Evolutionary conservation across 2,888 invertebrate species (phyloP).

Genomic region (Tiliacea citrago): DNA sequence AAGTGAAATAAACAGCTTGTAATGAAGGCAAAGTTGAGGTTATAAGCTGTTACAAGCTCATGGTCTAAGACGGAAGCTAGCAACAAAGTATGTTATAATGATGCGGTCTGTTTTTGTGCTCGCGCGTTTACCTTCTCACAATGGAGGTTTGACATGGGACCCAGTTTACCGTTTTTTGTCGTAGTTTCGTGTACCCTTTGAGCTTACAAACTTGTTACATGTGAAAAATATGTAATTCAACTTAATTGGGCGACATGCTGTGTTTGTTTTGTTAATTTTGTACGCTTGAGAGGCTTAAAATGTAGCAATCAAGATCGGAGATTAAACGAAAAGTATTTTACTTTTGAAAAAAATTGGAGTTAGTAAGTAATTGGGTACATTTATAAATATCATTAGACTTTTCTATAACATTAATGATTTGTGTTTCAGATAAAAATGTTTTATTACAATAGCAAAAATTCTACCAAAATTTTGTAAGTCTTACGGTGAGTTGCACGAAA

Average conservation of each 20-base stretch:
- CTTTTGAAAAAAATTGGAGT: constrained; percentile 14
- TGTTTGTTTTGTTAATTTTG: constrained; percentile 63
- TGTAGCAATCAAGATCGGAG: constrained; percentile 59
- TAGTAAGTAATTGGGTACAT: constrained; percentile 49
- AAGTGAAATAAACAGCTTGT: constrained; percentile 64
- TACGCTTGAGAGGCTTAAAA: constrained; percentile 55
- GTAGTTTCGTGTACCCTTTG: constrained; percentile 55
- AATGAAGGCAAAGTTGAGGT: constrained; percentile 59
- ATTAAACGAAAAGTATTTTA: constrained; percentile 31
- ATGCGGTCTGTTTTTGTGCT: constrained; percentile 64
- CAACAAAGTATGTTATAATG: constrained; percentile 65
- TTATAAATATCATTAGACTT: constrained; percentile 27
- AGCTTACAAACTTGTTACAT: constrained; percentile 54
- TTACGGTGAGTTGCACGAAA: too few species aligned
- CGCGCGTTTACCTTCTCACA: constrained; percentile 37
- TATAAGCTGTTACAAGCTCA: constrained; percentile 59
- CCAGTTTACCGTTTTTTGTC: constrained; percentile 57
- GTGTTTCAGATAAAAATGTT: constrained; percentile 14
- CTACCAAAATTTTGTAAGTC: neutral
- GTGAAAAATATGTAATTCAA: constrained; percentile 54
- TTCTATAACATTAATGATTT: constrained; percentile 24
- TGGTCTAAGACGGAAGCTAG: constrained; percentile 58
- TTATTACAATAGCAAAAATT: constrained; percentile 6
- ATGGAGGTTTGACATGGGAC: constrained; percentile 65
- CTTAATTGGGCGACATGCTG: constrained; percentile 67